Conservation (phyloP, 2,113 vertebrate species). For the Arothron firmamentum region DNA sequence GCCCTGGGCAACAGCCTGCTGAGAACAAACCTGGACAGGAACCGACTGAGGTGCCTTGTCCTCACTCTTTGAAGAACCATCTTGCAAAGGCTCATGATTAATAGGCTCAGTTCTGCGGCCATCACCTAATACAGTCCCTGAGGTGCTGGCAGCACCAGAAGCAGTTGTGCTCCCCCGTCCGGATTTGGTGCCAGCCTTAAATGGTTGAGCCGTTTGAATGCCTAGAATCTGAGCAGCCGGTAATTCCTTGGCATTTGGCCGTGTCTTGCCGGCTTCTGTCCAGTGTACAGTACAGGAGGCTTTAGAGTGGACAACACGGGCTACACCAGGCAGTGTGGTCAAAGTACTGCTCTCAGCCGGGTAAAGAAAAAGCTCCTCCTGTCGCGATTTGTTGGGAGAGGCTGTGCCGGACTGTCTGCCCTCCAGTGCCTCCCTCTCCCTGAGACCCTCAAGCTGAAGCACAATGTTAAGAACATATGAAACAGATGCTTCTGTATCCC, state of each 20-base stretch:
- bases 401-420: slow-evolving; percentile 63
- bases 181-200: slow-evolving; percentile 44
- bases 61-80: slow-evolving; percentile 48
- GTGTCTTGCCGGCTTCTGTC: slow-evolving; percentile 90
- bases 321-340: slow-evolving; percentile 86
- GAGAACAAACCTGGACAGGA: slow-evolving; percentile 13
- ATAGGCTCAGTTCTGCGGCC: slow-evolving; percentile 44
- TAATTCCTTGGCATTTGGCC: slow-evolving; percentile 83
- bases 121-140: slow-evolving; percentile 27
- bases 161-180: slow-evolving; percentile 34
- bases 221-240: slow-evolving; percentile 92
- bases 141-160: slow-evolving; percentile 4
- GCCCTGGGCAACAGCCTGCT: slow-evolving; percentile 16
- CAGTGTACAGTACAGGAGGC: slow-evolving; percentile 97
- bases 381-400: slow-evolving; percentile 58
- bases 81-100: slow-evolving; percentile 29
- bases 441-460: slow-evolving; percentile 83
- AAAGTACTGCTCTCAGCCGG: slow-evolving; percentile 88
- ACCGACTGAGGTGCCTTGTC: slow-evolving; percentile 40
- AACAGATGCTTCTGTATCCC: not conserved
- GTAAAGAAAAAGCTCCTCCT: slow-evolving; percentile 85
- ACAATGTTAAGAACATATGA: slow-evolving; percentile 67
- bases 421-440: slow-evolving; percentile 81
- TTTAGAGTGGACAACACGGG: slow-evolving; percentile 96
- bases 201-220: slow-evolving; percentile 75